Percentiles rank a stretch among this genome's conserved stretches.
These are phyloP conservation scores for Drosophila macrospina DNA, from an alignment of 2,888 invertebrate species.

Conservation along the genomic window DNA sequence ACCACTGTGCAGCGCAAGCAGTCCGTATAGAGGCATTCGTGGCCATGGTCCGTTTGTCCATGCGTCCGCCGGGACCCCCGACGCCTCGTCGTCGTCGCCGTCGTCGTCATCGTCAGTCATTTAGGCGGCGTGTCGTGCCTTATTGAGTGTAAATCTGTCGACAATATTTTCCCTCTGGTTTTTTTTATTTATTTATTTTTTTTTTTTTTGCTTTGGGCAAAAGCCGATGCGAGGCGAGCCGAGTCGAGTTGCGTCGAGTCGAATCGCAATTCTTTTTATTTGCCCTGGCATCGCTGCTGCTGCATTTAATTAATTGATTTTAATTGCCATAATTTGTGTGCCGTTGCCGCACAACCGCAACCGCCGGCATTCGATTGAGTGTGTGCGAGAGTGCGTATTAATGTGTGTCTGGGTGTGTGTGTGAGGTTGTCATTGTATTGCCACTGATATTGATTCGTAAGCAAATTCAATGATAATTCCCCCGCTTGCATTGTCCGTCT, in stretches of 20 bases:
- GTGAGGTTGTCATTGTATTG: constrained; percentile 43
- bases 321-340: constrained; percentile 83
- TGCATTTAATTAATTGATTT: constrained; percentile 83
- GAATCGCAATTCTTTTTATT: constrained; percentile 56
- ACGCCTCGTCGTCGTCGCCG: constrained; percentile 51
- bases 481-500: constrained; percentile 7
- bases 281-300: constrained; percentile 55
- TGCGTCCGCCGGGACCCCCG: constrained; percentile 37
- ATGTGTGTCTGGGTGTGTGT: constrained; percentile 9
- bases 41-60: constrained; percentile 20
- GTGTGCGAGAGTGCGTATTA: constrained; percentile 9
- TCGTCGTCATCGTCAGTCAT: constrained; percentile 66
- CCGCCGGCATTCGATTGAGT: constrained; percentile 57
- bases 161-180: constrained; percentile 60
- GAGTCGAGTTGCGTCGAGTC: constrained; percentile 35
- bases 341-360: constrained; percentile 79
- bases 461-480: constrained; percentile 77
- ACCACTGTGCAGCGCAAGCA: constrained; percentile 45
- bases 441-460: constrained; percentile 78
- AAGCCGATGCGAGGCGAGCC: constrained; percentile 37
- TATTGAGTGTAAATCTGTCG: constrained; percentile 79
- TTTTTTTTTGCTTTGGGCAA: constrained; percentile 35
- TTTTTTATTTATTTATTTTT: constrained; percentile 26
- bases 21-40: constrained; percentile 33
- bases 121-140: constrained; percentile 79